A percentile compares a stretch with the other conserved stretches of the same genome.
Conservation (phyloP, 1,140 invertebrate species). For the Scaptomyza pallida region DNA sequence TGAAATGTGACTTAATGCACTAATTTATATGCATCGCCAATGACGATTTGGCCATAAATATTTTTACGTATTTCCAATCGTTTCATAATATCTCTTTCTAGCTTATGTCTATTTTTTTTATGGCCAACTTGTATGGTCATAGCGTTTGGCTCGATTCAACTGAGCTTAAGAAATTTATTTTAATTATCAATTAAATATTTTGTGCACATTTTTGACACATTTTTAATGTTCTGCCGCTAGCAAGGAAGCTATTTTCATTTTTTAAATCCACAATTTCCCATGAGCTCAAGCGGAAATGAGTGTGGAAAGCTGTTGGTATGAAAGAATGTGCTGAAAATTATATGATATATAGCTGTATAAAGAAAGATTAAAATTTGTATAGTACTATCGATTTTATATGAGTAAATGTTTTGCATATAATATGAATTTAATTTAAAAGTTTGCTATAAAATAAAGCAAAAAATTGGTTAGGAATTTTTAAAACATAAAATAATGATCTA, state of each 20-base stretch:
- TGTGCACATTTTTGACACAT: conserved; percentile 34
- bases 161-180: conserved; percentile 48
- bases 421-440: too few relatives aligned
- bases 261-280: conserved; percentile 1
- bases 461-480: not conserved
- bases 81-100: conserved; percentile 61
- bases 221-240: not conserved
- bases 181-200: conserved; percentile 71
- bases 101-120: conserved; percentile 49
- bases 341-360: too few relatives aligned
- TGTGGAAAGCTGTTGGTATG: not conserved
- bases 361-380: too few relatives aligned
- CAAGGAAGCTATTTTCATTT: conserved; percentile 19
- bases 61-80: conserved; percentile 44
- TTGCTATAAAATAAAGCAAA: too few relatives aligned
- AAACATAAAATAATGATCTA: not conserved
- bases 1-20: conserved; percentile 49
- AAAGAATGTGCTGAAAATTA: too few relatives aligned
- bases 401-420: too few relatives aligned
- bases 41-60: conserved; percentile 49
- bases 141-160: conserved; percentile 15
- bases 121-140: conserved; percentile 42
- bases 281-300: conserved; percentile 21
- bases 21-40: conserved; percentile 63
- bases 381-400: too few relatives aligned